A percentile compares a stretch with the other conserved stretches of the same genome.
phyloP scores from a whole-genome alignment of 2,113 vertebrate species.

The Clarias magur region DNA sequence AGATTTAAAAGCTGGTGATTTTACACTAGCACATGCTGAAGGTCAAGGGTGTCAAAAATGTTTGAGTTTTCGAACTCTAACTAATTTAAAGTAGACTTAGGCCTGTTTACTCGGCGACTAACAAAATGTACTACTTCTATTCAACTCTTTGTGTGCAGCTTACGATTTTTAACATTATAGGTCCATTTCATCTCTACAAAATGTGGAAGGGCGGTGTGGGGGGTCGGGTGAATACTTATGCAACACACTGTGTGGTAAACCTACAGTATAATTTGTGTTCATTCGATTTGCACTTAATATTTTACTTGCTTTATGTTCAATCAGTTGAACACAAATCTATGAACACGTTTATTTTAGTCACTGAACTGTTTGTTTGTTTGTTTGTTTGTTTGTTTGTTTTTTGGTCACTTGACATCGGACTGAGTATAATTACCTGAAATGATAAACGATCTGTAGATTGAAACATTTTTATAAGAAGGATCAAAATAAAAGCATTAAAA shows the following conservation, averaged over 20 bases:
- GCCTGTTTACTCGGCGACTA: background rate
- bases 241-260: background rate
- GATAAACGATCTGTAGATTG: background rate
- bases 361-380: background rate
- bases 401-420: background rate
- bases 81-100: background rate
- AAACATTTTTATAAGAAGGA: constrained; percentile 16
- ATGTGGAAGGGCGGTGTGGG: background rate
- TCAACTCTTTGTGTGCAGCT: background rate
- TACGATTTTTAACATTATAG: background rate
- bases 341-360: background rate
- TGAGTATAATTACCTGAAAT: background rate
- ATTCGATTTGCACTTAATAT: background rate
- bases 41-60: background rate
- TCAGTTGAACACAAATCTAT: background rate
- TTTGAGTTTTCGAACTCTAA: background rate
- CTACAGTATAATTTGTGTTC: background rate
- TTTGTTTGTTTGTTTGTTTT: background rate
- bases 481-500: constrained; percentile 23
- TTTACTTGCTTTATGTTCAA: too few relatives aligned
- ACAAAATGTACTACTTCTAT: background rate
- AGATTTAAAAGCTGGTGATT: constrained; percentile 3
- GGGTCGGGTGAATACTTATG: background rate
- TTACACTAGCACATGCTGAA: background rate
- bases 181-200: background rate